Evolutionary conservation across 1,140 invertebrate genomes (phyloP), one percentile per base, ranked within the genome.

Genomic region (Dinoponera quadriceps): DNA sequence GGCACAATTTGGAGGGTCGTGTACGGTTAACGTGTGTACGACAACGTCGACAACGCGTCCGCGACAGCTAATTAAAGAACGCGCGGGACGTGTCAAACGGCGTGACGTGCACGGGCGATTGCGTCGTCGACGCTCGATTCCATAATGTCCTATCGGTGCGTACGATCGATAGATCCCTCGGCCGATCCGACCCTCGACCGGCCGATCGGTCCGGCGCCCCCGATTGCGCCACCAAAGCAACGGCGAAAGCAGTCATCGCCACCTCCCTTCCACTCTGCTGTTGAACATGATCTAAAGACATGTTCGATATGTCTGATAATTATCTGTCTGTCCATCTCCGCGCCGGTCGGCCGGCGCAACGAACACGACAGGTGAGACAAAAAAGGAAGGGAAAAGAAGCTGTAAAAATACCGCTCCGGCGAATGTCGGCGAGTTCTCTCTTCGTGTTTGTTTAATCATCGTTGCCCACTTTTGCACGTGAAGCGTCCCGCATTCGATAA

Each of bases 91-190:
- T 82, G 78, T 82, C 78, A 82, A 82, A 60, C 44, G 44, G 55
- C 59, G n/a, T 74, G 78, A 82, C 73, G 38, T 44, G 63, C 38
- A 62, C 33, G 49, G 22, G 20, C 7, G 54, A 60, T 82, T 74
- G 55, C 69, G 27, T 82, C 44, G 74, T 54, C 48, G 29, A 62
- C 48, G 18, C 25, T 74, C 29, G 69, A 82, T 73, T 29, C 59
- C 69, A 54, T 62, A 82, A 62, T n/a, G 71, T 38, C 69, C 14
- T 82, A 82, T 82, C 78, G 44, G 48, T 66, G 44, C 66, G 83
- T 88, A 85, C 87, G 84, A 89, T 88, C 86, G 73, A 78, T 82
- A 84, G 84, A 86, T 86, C 85, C 63, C 72, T 69, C 84, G 65
- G 48, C 71, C 72, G 88, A 87, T 87, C 66, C 71, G 80, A 72